Evolutionary conservation across 2,797 vertebrate species (phyloP).

Genomic region (Poeciliopsis infans): DNA sequence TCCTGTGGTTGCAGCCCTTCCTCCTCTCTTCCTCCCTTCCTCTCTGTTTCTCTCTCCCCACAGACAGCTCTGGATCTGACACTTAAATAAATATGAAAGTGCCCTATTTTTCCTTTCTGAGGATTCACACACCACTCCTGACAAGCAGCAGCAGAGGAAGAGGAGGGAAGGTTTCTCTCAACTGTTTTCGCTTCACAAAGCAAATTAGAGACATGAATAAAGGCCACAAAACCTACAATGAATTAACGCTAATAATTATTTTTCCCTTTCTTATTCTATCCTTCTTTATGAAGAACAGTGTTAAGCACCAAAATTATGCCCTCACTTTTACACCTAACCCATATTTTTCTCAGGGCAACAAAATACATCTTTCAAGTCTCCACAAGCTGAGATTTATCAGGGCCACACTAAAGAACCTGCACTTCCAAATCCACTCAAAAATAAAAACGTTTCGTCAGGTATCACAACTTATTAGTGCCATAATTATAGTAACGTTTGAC

Average conservation of each 20-base stretch:
- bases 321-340: background rate
- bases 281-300: background rate
- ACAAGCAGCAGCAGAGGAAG: slow-evolving; percentile 33
- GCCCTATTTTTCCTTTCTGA: slow-evolving; percentile 71
- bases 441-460: background rate
- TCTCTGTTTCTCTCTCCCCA: slow-evolving; percentile 54
- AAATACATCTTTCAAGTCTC: background rate
- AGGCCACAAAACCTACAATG: slow-evolving; percentile 6
- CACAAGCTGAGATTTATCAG: background rate
- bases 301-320: background rate
- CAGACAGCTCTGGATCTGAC: slow-evolving; percentile 74
- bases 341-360: background rate
- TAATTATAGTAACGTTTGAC: background rate
- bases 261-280: background rate
- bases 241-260: background rate
- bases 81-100: slow-evolving; percentile 81
- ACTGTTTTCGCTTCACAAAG: slow-evolving; percentile 13
- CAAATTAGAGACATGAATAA: slow-evolving; percentile 31
- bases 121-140: slow-evolving; percentile 52
- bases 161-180: slow-evolving; percentile 36
- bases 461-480: background rate
- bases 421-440: background rate
- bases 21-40: slow-evolving; percentile 46
- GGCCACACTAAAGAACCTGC: background rate
- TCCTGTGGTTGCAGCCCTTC: slow-evolving; percentile 65